Evolutionary conservation across 2,888 invertebrate genomes (phyloP).

Genomic region (Polymixis flavicincta): DNA sequence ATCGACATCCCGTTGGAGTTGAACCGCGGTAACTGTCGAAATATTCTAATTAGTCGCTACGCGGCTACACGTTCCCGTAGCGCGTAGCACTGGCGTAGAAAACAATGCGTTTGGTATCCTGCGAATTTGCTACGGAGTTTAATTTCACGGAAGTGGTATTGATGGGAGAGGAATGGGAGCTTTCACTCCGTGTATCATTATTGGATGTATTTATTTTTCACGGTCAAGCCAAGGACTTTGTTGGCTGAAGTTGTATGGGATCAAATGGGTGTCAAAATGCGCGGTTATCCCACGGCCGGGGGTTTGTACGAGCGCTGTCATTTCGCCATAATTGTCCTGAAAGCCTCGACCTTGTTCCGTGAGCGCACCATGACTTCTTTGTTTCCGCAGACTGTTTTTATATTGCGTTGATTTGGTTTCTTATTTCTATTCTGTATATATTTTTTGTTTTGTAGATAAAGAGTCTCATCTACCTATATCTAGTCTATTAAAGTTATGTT

Average conservation of each 20-base stretch:
- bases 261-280: constrained; percentile 65
- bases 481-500: neutral
- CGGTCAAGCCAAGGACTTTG: constrained; percentile 86
- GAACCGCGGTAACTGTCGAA: constrained; percentile 57
- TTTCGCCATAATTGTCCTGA: constrained; percentile 81
- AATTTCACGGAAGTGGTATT: constrained; percentile 59
- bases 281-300: constrained; percentile 68
- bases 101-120: constrained; percentile 64
- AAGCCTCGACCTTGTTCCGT: constrained; percentile 78
- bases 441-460: neutral
- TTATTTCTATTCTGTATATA: constrained; percentile 4
- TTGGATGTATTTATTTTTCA: constrained; percentile 73
- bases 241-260: constrained; percentile 56
- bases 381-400: constrained; percentile 70
- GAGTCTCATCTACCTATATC: neutral
- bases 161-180: constrained; percentile 28
- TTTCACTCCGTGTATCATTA: constrained; percentile 26
- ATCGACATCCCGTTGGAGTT: constrained; percentile 52
- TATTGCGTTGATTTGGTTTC: constrained; percentile 24
- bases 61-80: constrained; percentile 66
- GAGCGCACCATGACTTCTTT: constrained; percentile 77
- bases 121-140: constrained; percentile 49
- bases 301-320: constrained; percentile 68
- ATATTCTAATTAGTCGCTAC: constrained; percentile 63
- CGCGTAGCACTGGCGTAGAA: constrained; percentile 68